phyloP scores from a whole-genome alignment of 2,113 vertebrate genomes.

The Tyrannus savana region DNA sequence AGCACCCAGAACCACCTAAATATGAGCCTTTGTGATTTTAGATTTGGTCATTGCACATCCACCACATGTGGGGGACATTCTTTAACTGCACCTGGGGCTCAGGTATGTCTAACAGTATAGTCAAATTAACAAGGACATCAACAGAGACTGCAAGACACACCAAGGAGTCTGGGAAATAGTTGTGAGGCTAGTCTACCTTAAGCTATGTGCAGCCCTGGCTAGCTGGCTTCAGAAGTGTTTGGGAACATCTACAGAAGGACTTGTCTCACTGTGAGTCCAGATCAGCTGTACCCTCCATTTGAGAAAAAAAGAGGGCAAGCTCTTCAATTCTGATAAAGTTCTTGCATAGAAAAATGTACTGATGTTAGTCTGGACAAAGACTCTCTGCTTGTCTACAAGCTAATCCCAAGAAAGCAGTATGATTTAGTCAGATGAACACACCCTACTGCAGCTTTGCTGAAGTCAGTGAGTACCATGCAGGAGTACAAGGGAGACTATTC shows the following conservation, averaged over 20 bases:
- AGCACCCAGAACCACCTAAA: slow-evolving; percentile 46
- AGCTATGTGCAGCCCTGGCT: not conserved
- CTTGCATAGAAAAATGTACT: not conserved
- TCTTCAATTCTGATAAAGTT: not conserved
- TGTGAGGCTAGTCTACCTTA: slow-evolving; percentile 15
- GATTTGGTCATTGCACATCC: slow-evolving; percentile 53
- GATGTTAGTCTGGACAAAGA: not conserved
- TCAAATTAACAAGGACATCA: slow-evolving; percentile 24
- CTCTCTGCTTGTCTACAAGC: not conserved
- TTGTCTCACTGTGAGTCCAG: not conserved
- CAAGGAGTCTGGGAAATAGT: not conserved
- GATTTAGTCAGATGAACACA: not conserved
- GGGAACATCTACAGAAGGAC: not conserved
- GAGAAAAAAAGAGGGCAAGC: not conserved
- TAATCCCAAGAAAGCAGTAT: not conserved
- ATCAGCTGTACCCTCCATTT: not conserved
- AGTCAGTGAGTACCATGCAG: not conserved
- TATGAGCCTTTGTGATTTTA: slow-evolving; percentile 27
- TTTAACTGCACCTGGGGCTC: not conserved
- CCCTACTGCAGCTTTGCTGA: not conserved
- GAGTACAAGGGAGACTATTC: not conserved
- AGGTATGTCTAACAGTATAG: not conserved
- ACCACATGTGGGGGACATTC: not conserved
- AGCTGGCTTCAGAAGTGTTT: slow-evolving; percentile 12
- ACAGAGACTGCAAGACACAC: slow-evolving; percentile 15